Evolutionary conservation across 2,888 invertebrate genomes (phyloP), one percentile per base, ranked within the genome.

Genomic region (Tridacna crocea): DNA sequence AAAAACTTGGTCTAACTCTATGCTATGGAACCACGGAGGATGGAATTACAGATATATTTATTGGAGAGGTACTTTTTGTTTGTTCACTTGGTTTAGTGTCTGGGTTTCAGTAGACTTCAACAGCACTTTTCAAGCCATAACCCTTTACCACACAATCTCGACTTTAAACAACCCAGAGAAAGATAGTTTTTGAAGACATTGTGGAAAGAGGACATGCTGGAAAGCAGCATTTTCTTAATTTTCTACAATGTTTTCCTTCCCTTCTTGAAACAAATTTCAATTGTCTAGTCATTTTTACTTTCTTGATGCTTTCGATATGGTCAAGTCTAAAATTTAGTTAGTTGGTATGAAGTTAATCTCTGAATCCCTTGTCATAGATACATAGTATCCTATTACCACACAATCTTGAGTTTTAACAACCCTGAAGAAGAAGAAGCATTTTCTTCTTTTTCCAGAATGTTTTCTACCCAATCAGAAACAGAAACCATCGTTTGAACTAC

Each of bases 1-100:
- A 96, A 92, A 96, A 96, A 91, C 94, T 97, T 13, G 97, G 97
- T 10, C 94, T 97, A 81, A 96, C 96, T 36, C 95, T 97, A 72
- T 96, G 96, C 93, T 96, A 96, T 92, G 96, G 96, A 90, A 95
- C 96, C 19, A 95, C 95, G 72, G 96, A 95, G 77, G 95, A 95
- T 85, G 95, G 94, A 63, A 95, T 95, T 88, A 95, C 96, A 63
- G 96, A 96, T 93, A 96, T 97, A 76, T 96, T 96, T 92, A 96
- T 97, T 88, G 96, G 96, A 90, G 96, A 96, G 94, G 95, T 95
- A 91, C 89, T 91, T 81, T 13, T 26, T 19, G 2, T 27, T 63
- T 63, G 24, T 27, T 26, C 15, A 15, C 26, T 24, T 19, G 26
- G 1, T 51, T 24, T 24, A n/a, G n/a, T 61, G 10, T 13, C 61